These are phyloP conservation scores for Platysteira castanea DNA, from an alignment of 2,113 vertebrate genomes.

Conservation along the genomic window DNA sequence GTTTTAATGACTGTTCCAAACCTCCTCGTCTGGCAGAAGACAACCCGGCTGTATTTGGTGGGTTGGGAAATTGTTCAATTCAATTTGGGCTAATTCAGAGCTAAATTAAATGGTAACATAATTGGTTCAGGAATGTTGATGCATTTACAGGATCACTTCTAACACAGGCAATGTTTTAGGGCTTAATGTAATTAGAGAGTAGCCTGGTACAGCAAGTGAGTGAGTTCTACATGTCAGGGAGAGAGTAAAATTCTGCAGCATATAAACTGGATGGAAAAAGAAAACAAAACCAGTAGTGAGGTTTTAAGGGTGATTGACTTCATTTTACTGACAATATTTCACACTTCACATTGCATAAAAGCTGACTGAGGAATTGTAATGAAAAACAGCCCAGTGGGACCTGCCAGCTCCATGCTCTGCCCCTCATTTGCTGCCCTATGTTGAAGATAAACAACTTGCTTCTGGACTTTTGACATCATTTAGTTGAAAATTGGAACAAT, in stretches of 20 bases:
- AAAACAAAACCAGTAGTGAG: background rate
- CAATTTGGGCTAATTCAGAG: background rate
- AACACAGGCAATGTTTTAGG: background rate
- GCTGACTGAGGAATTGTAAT: background rate
- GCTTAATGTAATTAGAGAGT: background rate
- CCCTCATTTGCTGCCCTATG: background rate
- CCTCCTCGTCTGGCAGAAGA: background rate
- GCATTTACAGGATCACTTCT: background rate
- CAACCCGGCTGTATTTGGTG: background rate
- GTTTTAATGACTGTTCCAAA: background rate
- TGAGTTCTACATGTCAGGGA: background rate
- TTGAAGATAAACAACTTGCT: background rate
- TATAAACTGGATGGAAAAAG: background rate
- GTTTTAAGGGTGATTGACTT: background rate
- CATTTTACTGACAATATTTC: background rate
- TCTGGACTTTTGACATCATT: background rate
- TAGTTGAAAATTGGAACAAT: background rate
- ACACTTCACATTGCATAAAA: background rate
- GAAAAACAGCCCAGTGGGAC: background rate
- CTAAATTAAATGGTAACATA: conserved; percentile 17
- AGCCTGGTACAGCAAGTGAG: background rate
- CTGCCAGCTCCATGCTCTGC: background rate
- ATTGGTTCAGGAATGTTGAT: background rate
- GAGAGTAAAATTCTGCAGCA: background rate
- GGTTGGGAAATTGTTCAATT: background rate